These are phyloP conservation scores for Gari tellinella DNA, from an alignment of 2,888 invertebrate genomes.

Conservation along the genomic window DNA sequence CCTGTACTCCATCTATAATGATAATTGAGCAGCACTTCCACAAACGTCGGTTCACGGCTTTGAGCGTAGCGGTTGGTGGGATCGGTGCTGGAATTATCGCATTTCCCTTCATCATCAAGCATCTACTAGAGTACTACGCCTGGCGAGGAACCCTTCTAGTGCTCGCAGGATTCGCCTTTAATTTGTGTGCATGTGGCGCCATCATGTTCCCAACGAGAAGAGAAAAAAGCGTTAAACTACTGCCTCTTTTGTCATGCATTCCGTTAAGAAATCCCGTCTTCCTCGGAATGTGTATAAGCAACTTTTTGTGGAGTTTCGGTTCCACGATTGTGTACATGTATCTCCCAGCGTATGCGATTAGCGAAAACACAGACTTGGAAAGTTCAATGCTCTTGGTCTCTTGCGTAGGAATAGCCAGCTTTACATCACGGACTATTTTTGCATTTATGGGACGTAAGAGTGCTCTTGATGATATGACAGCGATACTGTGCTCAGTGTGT, in stretches of 20 bases:
- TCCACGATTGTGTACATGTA: constrained; percentile 80
- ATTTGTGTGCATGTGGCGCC: constrained; percentile 79
- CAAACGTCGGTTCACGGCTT: constrained; percentile 73
- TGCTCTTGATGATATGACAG: constrained; percentile 80
- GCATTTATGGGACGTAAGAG: constrained; percentile 81
- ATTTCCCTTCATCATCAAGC: constrained; percentile 76
- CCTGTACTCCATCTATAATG: constrained; percentile 80
- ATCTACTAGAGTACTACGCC: constrained; percentile 72
- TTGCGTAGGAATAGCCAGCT: constrained; percentile 78
- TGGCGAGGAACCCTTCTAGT: constrained; percentile 78
- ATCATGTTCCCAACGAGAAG: constrained; percentile 72
- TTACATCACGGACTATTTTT: constrained; percentile 78
- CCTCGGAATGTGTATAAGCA: constrained; percentile 78
- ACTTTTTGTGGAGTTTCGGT: constrained; percentile 82
- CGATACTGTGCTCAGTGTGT: constrained; percentile 77
- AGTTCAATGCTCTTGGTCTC: constrained; percentile 75
- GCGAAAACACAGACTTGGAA: constrained; percentile 72
- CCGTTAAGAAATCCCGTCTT: constrained; percentile 79
- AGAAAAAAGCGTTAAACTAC: constrained; percentile 68
- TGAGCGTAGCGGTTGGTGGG: constrained; percentile 76
- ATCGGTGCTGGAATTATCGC: constrained; percentile 79
- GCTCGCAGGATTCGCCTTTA: constrained; percentile 75
- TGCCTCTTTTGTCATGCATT: constrained; percentile 76
- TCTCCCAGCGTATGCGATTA: constrained; percentile 79
- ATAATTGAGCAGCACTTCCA: constrained; percentile 79